These are phyloP conservation scores for Macaria liturata DNA, from an alignment of 2,888 invertebrate species.

Conservation along the genomic window DNA sequence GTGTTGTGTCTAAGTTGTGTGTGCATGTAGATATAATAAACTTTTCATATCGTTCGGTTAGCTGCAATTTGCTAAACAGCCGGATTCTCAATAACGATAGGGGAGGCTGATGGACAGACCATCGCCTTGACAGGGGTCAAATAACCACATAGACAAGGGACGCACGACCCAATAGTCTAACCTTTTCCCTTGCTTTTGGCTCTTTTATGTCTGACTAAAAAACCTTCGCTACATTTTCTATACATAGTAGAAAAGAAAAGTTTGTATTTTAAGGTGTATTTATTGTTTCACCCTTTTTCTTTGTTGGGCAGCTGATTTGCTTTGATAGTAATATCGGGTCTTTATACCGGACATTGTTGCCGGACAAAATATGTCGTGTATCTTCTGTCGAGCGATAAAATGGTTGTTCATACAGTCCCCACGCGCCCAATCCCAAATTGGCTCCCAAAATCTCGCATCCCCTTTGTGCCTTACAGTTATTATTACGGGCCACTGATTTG, in stretches of 20 bases:
- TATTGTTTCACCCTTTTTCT: not conserved
- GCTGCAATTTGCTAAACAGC: constrained; percentile 54
- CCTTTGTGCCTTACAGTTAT: constrained; percentile 72
- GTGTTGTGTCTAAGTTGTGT: too few relatives aligned
- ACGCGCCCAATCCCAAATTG: constrained; percentile 63
- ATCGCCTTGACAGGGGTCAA: constrained; percentile 71
- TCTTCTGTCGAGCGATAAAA: constrained; percentile 47
- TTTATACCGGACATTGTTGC: constrained; percentile 20
- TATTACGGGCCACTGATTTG: constrained; percentile 72
- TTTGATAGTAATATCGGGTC: constrained; percentile 23
- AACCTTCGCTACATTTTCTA: not conserved
- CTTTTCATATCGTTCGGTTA: constrained; percentile 58
- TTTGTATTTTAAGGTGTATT: too few relatives aligned
- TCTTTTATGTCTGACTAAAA: constrained; percentile 21
- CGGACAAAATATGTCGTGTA: constrained; percentile 39
- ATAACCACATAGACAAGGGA: constrained; percentile 54
- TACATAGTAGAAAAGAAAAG: too few relatives aligned
- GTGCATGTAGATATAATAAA: too few relatives aligned
- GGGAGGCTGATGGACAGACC: constrained; percentile 62
- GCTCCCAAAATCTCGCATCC: constrained; percentile 67
- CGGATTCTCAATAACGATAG: constrained; percentile 64
- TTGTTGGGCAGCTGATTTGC: constrained; percentile 8
- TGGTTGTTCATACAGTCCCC: constrained; percentile 45
- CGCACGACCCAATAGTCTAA: constrained; percentile 35
- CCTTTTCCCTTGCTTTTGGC: constrained; percentile 29